Base-by-base conservation (phyloP, 2,113 vertebrate genomes). In the Podarcis muralis region DNA sequence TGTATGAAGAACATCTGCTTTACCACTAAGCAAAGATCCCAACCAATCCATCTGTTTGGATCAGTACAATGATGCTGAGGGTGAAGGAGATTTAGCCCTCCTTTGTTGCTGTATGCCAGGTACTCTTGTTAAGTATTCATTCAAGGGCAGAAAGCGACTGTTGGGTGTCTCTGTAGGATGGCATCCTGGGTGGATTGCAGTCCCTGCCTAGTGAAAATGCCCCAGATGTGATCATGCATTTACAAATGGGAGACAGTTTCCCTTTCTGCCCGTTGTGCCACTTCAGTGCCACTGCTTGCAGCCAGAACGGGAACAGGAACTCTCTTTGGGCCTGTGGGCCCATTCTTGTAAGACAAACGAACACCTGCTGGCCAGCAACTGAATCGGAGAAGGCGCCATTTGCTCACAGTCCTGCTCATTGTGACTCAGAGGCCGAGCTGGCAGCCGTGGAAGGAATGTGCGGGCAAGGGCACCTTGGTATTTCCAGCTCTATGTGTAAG, bases 381-480 rank as follows among this genome's bases (percentile, higher is more conserved):
- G 72, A 65, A 27, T 68, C 72, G 22, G 23, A 76, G 74, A 76
- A 88, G 81, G 72, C 40, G 37, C 71, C 57, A 27, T n/a, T 18
- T 69, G 81, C 62, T 59, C 79, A 53, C 72, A 83, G 23, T 83
- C 72, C 32, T 68, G 74, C n/a, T 83, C 72, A 37, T 27, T 77
- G 32, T 88, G 87, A 83, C 37, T 88, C 87, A 88, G 87, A 76
- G 80, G 57, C 80, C 53, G n/a, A 77, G n/a, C 81, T 35, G 81
- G 59, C 59, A 15, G 81, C 74, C 43, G 22, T 53, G 40, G 72
- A 83, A 83, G 37, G 72, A 88, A 88, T 88, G 87, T 57, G 65
- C 23, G 35, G 48, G 37, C 59, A 77, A 83, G 72, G 81, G 72
- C 72, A 88, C 87, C 72, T 83, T 68, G 72, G 87, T 78, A 53